These are phyloP conservation scores for Stigmatopora argus DNA, from an alignment of 2,113 vertebrate species.

Conservation along the genomic window DNA sequence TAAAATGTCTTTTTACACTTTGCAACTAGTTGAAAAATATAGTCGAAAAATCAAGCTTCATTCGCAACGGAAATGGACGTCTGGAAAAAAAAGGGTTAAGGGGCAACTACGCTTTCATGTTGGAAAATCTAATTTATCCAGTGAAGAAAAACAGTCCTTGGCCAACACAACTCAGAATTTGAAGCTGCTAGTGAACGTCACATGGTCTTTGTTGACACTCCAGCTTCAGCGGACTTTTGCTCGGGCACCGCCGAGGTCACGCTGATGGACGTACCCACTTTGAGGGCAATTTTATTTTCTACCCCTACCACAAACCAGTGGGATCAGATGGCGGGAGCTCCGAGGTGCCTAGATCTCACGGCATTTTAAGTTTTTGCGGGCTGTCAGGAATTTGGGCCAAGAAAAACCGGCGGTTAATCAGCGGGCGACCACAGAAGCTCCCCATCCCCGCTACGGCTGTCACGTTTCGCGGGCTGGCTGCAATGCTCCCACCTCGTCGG, in stretches of 20 bases:
- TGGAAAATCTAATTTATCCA: not conserved
- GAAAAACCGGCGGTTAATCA: conserved; percentile 35
- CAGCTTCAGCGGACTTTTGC: conserved; percentile 30
- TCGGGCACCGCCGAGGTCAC: conserved; percentile 28
- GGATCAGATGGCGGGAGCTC: conserved; percentile 50
- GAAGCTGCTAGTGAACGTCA: not conserved
- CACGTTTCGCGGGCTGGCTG: conserved; percentile 1
- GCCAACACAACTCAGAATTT: not conserved
- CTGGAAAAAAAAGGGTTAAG: not conserved
- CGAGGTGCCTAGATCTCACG: conserved; percentile 27
- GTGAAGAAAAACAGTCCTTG: not conserved
- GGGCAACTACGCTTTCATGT: not conserved
- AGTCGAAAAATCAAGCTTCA: no score
- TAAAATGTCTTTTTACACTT: no score
- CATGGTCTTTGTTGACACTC: conserved; percentile 36
- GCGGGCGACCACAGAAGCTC: conserved; percentile 11
- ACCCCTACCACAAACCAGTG: conserved; percentile 37
- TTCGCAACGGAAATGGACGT: no score
- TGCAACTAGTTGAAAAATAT: no score
- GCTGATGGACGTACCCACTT: conserved; percentile 28
- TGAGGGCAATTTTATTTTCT: not conserved
- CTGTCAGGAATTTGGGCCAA: conserved; percentile 26
- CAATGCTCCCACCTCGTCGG: not conserved
- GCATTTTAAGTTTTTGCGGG: conserved; percentile 30
- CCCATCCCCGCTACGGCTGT: not conserved